Evolutionary conservation across 2,113 vertebrate genomes (phyloP).

Genomic region (Riparia riparia): DNA sequence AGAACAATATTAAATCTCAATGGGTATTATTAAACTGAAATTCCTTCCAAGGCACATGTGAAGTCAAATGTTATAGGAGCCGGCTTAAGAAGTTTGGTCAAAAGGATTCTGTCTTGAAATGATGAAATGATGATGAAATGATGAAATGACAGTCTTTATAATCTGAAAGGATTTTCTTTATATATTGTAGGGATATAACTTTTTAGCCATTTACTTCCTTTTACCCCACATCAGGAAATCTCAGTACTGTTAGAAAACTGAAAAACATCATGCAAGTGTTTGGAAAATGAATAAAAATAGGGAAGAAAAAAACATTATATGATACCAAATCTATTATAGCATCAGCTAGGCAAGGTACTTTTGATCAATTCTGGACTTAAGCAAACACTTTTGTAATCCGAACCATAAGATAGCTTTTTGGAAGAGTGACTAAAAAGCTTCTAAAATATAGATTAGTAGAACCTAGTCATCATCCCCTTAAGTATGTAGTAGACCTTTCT

Average conservation of each 20-base stretch:
- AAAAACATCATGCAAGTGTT: slow-evolving; percentile 36
- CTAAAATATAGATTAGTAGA: slow-evolving; percentile 49
- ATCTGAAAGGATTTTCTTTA: slow-evolving; percentile 57
- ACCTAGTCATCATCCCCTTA: slow-evolving; percentile 48
- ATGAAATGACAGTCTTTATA: slow-evolving; percentile 64
- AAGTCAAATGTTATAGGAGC: slow-evolving; percentile 34
- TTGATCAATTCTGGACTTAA: slow-evolving; percentile 39
- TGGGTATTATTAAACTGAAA: slow-evolving; percentile 31
- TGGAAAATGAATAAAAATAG: slow-evolving; percentile 53
- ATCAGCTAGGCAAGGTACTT: slow-evolving; percentile 8
- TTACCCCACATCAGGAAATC: not conserved
- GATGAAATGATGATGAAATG: slow-evolving; percentile 67
- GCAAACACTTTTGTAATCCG: slow-evolving; percentile 38
- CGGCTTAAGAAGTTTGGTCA: slow-evolving; percentile 51
- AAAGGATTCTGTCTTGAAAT: slow-evolving; percentile 57
- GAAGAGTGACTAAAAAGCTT: slow-evolving; percentile 51
- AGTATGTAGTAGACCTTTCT: slow-evolving; percentile 54
- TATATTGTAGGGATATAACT: not conserved
- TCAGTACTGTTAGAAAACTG: slow-evolving; percentile 54
- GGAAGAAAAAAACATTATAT: slow-evolving; percentile 2
- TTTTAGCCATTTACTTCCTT: slow-evolving; percentile 35
- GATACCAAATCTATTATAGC: slow-evolving; percentile 14
- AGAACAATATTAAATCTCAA: slow-evolving; percentile 60
- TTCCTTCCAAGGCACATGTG: slow-evolving; percentile 29
- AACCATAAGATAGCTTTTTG: slow-evolving; percentile 31